Evolutionary conservation across 2,113 vertebrate genomes (phyloP).

Genomic region (Notiomystis cincta): DNA sequence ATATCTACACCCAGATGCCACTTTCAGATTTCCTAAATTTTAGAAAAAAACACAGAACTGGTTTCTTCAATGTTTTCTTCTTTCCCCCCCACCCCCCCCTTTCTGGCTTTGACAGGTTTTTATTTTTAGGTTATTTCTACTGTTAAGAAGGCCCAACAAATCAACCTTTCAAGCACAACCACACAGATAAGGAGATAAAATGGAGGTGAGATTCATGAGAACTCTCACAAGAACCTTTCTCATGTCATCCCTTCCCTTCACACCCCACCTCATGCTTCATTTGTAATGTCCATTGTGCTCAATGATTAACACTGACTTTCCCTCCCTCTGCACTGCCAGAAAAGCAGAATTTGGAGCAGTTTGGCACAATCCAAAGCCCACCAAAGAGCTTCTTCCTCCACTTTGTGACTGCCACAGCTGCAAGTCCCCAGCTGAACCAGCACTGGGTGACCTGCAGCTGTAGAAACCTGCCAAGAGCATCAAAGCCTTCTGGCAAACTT

Average conservation of each 20-base stretch:
- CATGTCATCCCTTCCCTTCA: not conserved
- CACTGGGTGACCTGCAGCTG: not conserved
- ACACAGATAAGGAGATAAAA: not conserved
- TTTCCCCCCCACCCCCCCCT: accelerated
- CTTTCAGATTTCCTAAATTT: not conserved
- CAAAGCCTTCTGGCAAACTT: not conserved
- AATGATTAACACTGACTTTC: not conserved
- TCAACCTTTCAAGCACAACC: not conserved
- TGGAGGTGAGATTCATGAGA: not conserved
- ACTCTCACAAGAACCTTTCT: not conserved
- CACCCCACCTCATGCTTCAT: not conserved
- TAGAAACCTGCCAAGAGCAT: not conserved
- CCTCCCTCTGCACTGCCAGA: not conserved
- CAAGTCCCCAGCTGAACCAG: not conserved
- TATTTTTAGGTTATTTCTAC: not conserved
- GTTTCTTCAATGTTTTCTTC: not conserved
- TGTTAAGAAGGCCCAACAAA: not conserved
- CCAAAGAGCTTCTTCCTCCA: not conserved
- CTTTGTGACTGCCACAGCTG: not conserved
- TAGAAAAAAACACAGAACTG: not conserved
- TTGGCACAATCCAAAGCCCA: not conserved
- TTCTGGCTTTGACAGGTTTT: not conserved
- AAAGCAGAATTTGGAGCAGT: not conserved
- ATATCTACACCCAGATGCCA: not conserved
- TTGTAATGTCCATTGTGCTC: accelerated